Conservation (phyloP, 2,113 vertebrate genomes). For the Plestiodon gilberti region DNA sequence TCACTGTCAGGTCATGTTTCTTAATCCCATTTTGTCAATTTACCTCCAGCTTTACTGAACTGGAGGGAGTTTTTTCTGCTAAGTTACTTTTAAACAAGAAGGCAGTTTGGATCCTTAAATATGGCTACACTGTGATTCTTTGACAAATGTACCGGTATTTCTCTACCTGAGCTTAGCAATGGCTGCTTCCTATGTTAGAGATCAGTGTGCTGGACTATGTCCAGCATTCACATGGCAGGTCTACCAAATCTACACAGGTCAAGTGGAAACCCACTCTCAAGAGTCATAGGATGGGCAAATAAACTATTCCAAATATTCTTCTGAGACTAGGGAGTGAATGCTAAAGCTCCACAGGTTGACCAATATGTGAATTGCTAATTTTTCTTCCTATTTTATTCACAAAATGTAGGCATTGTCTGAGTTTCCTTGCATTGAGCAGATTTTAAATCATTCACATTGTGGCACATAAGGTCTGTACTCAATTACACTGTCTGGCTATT, state of each 20-base stretch:
- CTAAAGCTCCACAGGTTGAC: not conserved
- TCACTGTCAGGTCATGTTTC: not conserved
- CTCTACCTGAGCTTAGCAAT: not conserved
- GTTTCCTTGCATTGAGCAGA: too few species aligned
- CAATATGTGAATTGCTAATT: not conserved
- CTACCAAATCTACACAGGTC: not conserved
- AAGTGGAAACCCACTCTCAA: not conserved
- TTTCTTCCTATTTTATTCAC: not conserved
- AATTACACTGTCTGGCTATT: not conserved
- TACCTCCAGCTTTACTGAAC: not conserved
- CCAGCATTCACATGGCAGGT: not conserved
- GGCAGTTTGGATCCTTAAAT: not conserved
- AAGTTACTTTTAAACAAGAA: not conserved
- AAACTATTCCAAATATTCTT: not conserved
- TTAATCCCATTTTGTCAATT: conserved; percentile 5
- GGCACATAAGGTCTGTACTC: not conserved
- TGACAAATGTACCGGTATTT: conserved; percentile 12
- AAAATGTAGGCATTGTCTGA: too few species aligned
- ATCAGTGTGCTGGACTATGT: not conserved
- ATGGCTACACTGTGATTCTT: conserved; percentile 5
- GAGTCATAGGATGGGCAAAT: not conserved
- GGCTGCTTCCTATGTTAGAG: not conserved
- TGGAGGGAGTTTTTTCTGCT: not conserved
- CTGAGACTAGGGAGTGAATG: not conserved
- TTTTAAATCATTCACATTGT: not conserved